Percentiles rank a stretch among this genome's conserved stretches.
phyloP scores from a whole-genome alignment of 2,113 vertebrate species.

The Lophotis ruficrista region DNA sequence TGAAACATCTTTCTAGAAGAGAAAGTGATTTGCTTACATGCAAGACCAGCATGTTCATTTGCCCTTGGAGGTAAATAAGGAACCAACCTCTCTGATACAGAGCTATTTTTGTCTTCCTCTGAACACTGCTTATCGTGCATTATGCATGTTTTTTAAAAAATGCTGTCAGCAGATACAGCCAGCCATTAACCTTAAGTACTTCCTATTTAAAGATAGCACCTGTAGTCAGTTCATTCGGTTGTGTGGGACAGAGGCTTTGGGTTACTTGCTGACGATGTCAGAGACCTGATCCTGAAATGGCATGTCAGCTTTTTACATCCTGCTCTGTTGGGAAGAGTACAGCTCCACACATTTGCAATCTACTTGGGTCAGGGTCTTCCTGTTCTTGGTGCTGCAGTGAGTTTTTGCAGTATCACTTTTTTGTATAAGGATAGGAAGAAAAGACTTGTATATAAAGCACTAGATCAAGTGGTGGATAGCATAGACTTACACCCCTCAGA shows the following conservation, averaged over 20 bases:
- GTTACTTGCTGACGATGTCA: slow-evolving; percentile 10
- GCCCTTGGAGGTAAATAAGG: slow-evolving; percentile 67
- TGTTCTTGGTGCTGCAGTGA: background rate
- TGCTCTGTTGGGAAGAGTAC: background rate
- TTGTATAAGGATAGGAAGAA: background rate
- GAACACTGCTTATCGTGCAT: slow-evolving; percentile 59
- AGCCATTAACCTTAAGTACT: slow-evolving; percentile 25
- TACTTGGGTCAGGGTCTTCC: background rate
- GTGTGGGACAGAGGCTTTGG: background rate
- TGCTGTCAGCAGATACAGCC: slow-evolving; percentile 31
- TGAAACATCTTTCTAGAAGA: slow-evolving; percentile 37
- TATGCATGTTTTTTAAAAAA: background rate
- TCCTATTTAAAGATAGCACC: slow-evolving; percentile 20
- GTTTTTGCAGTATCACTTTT: background rate
- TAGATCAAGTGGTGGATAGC: background rate
- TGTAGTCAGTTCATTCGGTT: slow-evolving; percentile 3
- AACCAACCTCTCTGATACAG: slow-evolving; percentile 38
- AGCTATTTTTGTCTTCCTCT: slow-evolving; percentile 71
- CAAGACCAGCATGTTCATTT: slow-evolving; percentile 56
- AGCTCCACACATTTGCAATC: background rate
- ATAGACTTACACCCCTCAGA: background rate
- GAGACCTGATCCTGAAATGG: background rate
- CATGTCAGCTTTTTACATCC: background rate
- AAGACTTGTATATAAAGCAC: background rate
- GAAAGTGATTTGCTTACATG: slow-evolving; percentile 60